Percentiles rank a stretch among this genome's conserved stretches.
These are phyloP conservation scores for Paraescarpia echinospica DNA, from an alignment of 1,140 invertebrate species.

Conservation along the genomic window DNA sequence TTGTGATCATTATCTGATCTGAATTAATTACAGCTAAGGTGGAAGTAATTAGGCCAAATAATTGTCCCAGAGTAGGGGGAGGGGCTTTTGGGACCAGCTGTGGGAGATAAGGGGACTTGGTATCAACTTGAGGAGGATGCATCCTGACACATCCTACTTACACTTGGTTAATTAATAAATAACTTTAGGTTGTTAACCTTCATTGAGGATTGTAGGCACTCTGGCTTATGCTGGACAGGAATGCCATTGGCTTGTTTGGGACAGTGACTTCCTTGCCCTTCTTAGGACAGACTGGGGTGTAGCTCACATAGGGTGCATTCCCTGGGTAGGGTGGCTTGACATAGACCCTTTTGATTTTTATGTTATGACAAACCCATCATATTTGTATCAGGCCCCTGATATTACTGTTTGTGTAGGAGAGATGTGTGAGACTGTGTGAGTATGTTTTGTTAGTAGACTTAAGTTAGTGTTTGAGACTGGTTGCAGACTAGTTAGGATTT, in stretches of 20 bases:
- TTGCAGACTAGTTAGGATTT: no score
- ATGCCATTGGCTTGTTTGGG: neutral
- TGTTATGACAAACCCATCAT: no score
- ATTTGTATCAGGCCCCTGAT: no score
- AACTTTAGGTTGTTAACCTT: neutral
- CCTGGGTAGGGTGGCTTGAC: neutral
- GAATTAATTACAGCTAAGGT: neutral
- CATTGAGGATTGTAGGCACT: neutral
- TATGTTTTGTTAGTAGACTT: no score
- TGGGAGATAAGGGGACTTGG: neutral
- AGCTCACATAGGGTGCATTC: neutral
- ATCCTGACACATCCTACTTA: neutral
- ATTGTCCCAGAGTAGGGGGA: neutral
- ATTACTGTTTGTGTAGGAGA: no score
- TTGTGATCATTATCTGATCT: neutral
- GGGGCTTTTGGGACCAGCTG: no score
- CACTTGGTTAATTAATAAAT: neutral
- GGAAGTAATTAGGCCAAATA: neutral
- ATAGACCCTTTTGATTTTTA: neutral
- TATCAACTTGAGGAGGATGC: neutral
- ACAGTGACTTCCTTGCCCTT: neutral
- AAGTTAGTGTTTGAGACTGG: no score
- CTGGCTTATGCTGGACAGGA: neutral
- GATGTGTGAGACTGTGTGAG: no score
- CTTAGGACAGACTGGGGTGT: neutral